A percentile compares a stretch with the other conserved stretches of the same genome.
These are phyloP conservation scores for Phoxinus phoxinus DNA, from an alignment of 2,113 vertebrate genomes.

Conservation along the genomic window DNA sequence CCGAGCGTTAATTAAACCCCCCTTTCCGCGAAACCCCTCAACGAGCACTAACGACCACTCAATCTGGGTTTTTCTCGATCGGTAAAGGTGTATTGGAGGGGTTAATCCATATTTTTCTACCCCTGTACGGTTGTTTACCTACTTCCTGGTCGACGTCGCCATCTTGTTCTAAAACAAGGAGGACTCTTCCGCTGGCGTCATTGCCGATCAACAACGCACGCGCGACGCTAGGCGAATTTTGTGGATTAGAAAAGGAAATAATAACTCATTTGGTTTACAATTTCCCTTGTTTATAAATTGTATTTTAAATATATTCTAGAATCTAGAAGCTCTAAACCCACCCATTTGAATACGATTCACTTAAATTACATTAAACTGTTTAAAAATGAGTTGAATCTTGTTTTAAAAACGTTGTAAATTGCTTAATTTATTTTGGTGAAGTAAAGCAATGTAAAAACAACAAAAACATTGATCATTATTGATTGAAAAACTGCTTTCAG, in stretches of 20 bases:
- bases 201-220: not conserved
- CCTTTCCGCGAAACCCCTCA: not conserved
- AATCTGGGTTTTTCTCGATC: slow-evolving; percentile 3
- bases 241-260: not conserved
- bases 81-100: not conserved
- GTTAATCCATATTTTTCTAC: slow-evolving; percentile 52
- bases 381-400: too few relatives aligned
- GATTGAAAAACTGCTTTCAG: too few relatives aligned
- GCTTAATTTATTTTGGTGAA: too few relatives aligned
- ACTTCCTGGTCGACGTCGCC: slow-evolving; percentile 63
- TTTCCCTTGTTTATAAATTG: not conserved
- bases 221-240: not conserved
- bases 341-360: too few relatives aligned
- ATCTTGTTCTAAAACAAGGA: slow-evolving; percentile 52
- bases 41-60: not conserved
- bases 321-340: too few relatives aligned
- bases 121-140: slow-evolving; percentile 55
- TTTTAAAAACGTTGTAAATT: too few relatives aligned
- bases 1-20: slow-evolving; percentile 15
- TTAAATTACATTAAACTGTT: too few relatives aligned
- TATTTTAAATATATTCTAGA: too few relatives aligned
- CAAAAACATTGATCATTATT: too few relatives aligned
- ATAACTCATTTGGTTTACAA: not conserved
- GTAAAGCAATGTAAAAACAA: too few relatives aligned
- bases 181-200: slow-evolving; percentile 50